These are phyloP conservation scores for Rynchops niger DNA, from an alignment of 2,113 vertebrate species.

Conservation along the genomic window DNA sequence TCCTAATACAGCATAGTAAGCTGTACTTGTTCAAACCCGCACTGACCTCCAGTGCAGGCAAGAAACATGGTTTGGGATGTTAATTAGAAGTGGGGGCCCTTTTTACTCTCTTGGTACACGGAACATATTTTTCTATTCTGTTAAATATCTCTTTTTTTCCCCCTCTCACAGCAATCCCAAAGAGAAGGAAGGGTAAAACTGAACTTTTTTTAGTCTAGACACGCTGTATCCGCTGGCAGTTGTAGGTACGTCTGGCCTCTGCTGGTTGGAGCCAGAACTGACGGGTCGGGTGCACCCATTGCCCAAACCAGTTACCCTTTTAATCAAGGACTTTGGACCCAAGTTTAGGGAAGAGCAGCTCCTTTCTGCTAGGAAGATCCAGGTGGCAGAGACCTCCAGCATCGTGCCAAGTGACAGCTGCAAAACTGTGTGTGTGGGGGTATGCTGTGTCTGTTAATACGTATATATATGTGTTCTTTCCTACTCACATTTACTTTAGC, in stretches of 20 bases:
- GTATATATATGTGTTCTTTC: accelerated
- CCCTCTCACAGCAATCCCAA: neutral
- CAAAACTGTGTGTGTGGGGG: neutral
- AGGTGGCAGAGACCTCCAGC: neutral
- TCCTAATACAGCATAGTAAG: neutral
- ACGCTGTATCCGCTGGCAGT: neutral
- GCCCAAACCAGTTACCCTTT: neutral
- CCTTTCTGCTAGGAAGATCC: neutral
- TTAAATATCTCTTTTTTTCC: neutral
- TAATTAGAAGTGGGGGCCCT: neutral
- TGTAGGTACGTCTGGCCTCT: neutral
- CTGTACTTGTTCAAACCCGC: neutral
- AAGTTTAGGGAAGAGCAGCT: neutral
- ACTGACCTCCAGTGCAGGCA: neutral
- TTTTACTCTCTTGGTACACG: neutral
- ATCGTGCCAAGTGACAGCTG: neutral
- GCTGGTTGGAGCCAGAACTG: neutral
- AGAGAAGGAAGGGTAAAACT: neutral
- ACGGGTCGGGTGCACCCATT: too few relatives aligned
- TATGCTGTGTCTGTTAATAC: neutral
- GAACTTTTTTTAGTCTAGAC: neutral
- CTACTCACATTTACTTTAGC: neutral
- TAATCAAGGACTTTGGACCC: neutral
- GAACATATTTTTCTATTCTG: neutral
- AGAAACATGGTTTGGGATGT: neutral